Conservation (phyloP, 1,140 invertebrate species). For the Andricus grossulariae region DNA sequence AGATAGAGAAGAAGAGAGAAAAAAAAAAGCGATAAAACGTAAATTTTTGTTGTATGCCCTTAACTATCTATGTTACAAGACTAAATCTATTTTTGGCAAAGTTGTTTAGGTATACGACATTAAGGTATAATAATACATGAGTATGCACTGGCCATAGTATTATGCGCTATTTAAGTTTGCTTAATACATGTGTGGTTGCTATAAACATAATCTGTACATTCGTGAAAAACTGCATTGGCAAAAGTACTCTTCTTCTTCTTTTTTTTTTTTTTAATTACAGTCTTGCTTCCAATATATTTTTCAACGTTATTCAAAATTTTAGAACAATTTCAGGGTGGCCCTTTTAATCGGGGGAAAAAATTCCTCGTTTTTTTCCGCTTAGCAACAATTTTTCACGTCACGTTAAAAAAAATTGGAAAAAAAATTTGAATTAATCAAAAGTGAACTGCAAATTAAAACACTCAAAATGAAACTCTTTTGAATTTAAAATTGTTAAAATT, state of each 20-base stretch:
- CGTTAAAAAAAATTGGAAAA: too few species aligned
- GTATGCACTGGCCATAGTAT: conserved; percentile 76
- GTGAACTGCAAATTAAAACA: too few species aligned
- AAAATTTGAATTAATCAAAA: too few species aligned
- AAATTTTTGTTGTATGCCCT: conserved; percentile 64
- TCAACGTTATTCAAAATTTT: too few species aligned
- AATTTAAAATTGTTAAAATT: too few species aligned
- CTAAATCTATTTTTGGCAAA: conserved; percentile 77
- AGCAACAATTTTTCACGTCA: too few species aligned
- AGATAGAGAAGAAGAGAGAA: conserved; percentile 45
- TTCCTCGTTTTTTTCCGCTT: too few species aligned
- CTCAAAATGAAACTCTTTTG: too few species aligned
- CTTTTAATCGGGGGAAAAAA: too few species aligned
- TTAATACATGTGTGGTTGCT: conserved; percentile 60
- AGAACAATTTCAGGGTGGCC: background rate
- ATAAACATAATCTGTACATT: conserved; percentile 67
- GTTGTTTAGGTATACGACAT: conserved; percentile 75
- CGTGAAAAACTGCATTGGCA: conserved; percentile 48
- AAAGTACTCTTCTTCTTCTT: background rate
- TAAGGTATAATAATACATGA: conserved; percentile 72
- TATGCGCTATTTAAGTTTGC: conserved; percentile 71
- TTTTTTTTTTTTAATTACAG: too few species aligned
- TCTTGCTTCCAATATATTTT: too few species aligned
- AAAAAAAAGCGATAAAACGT: conserved; percentile 52
- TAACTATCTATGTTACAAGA: conserved; percentile 76